These are phyloP conservation scores for Novumbra hubbsi DNA, from an alignment of 2,797 vertebrate species.

Conservation along the genomic window DNA sequence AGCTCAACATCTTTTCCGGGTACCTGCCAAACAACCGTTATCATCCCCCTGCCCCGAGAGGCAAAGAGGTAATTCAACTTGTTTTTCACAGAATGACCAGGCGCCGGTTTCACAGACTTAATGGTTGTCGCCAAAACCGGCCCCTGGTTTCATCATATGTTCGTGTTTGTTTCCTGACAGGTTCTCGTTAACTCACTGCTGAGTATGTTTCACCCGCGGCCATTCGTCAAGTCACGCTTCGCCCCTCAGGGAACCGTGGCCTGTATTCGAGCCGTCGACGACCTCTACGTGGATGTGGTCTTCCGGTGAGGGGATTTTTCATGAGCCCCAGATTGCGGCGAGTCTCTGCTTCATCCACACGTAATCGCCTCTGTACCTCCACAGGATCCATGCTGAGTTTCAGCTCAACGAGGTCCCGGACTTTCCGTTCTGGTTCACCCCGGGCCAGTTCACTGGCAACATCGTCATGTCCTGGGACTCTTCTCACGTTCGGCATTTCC, in stretches of 20 bases:
- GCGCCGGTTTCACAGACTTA: neutral
- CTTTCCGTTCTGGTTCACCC: slow-evolving; percentile 98
- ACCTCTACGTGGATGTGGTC: slow-evolving; percentile 89
- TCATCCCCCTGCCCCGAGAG: slow-evolving; percentile 88
- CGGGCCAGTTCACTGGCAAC: slow-evolving; percentile 93
- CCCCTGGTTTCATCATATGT: neutral
- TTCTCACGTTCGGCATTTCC: slow-evolving; percentile 88
- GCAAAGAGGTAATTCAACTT: slow-evolving; percentile 86
- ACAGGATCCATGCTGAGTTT: slow-evolving; percentile 96
- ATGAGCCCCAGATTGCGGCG: neutral
- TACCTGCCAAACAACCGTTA: slow-evolving; percentile 96
- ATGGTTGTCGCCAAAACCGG: neutral
- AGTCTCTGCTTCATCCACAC: neutral
- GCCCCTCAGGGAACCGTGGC: slow-evolving; percentile 91
- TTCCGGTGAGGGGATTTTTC: slow-evolving; percentile 77
- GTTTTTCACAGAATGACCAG: neutral
- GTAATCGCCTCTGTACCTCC: neutral
- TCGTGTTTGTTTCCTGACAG: slow-evolving; percentile 56
- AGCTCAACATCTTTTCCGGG: slow-evolving; percentile 93
- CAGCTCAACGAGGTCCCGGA: slow-evolving; percentile 94
- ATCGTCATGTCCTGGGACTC: slow-evolving; percentile 89
- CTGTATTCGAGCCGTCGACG: slow-evolving; percentile 85
- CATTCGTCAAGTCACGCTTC: slow-evolving; percentile 92
- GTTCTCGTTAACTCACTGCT: slow-evolving; percentile 88
- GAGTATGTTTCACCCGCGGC: slow-evolving; percentile 93